Evolutionary conservation across 2,797 vertebrate species (phyloP).

Genomic region (Nannoperca obscura): DNA sequence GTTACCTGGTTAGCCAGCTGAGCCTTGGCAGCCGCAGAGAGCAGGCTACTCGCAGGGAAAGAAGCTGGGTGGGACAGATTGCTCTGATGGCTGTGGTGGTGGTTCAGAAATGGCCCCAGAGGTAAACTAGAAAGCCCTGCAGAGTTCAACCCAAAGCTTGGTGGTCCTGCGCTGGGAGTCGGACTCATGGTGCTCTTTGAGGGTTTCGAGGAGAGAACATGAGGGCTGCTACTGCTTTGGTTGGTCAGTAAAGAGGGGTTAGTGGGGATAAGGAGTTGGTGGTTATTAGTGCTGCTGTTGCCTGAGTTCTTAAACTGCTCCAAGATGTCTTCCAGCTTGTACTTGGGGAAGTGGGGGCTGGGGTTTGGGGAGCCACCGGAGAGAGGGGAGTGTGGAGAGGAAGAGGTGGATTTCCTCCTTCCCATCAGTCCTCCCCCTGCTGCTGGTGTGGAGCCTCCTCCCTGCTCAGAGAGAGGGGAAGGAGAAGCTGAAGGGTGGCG

Average conservation of each 20-base stretch:
- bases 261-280: constrained; percentile 69
- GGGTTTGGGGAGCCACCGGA: constrained; percentile 80
- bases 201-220: constrained; percentile 71
- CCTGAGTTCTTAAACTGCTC: constrained; percentile 88
- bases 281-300: constrained; percentile 81
- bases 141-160: constrained; percentile 68
- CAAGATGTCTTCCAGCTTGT: constrained; percentile 87
- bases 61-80: constrained; percentile 80
- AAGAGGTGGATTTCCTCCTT: constrained; percentile 81
- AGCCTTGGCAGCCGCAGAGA: constrained; percentile 93
- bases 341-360: constrained; percentile 82
- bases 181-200: constrained; percentile 64
- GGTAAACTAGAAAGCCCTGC: constrained; percentile 80
- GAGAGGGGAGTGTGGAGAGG: constrained; percentile 82
- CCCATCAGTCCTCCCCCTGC: constrained; percentile 72
- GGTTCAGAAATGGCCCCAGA: constrained; percentile 84
- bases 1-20: constrained; percentile 89
- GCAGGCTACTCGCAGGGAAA: constrained; percentile 92
- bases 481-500: constrained; percentile 87
- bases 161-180: constrained; percentile 56
- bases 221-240: constrained; percentile 85
- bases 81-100: constrained; percentile 83
- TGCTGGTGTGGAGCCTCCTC: constrained; percentile 56
- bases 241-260: constrained; percentile 77
- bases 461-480: constrained; percentile 83